Evolutionary conservation across 64 coral and sea anemone species (phyloP).

Genomic region (Pocillopora damicornis): DNA sequence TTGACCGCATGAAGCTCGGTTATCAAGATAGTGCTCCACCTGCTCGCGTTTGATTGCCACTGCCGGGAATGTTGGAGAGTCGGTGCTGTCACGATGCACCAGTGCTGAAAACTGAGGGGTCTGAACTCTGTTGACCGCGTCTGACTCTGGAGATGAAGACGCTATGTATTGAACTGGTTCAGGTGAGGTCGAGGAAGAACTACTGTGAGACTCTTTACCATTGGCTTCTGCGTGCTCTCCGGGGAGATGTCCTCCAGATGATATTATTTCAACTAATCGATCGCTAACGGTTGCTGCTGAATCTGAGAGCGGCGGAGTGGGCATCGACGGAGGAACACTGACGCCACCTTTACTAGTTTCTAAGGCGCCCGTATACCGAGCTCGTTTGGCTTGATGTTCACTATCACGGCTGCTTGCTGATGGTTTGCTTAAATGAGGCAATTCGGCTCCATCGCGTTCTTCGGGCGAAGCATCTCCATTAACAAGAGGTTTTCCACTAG

Average conservation of each 20-base stretch:
- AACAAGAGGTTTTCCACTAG: slow-evolving; percentile 65
- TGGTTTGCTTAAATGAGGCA: neutral
- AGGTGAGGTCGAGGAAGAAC: slow-evolving; percentile 78
- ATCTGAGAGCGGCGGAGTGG: slow-evolving; percentile 29
- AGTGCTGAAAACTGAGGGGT: slow-evolving; percentile 73
- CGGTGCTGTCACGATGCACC: slow-evolving; percentile 55
- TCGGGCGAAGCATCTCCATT: slow-evolving; percentile 71
- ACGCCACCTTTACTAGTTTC: neutral
- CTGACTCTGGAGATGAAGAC: slow-evolving; percentile 87
- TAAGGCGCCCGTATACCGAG: neutral
- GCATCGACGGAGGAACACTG: slow-evolving; percentile 21
- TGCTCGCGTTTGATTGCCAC: slow-evolving; percentile 77
- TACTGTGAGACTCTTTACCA: slow-evolving; percentile 26
- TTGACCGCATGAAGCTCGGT: slow-evolving; percentile 46
- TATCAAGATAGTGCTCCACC: slow-evolving; percentile 47
- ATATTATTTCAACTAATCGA: slow-evolving; percentile 4
- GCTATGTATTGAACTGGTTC: slow-evolving; percentile 78
- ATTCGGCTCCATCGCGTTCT: slow-evolving; percentile 11
- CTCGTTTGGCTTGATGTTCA: slow-evolving; percentile 11
- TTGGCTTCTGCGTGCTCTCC: neutral
- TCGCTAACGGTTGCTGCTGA: slow-evolving; percentile 16
- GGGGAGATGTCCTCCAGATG: neutral
- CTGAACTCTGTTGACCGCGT: slow-evolving; percentile 68
- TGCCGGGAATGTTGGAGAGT: slow-evolving; percentile 71
- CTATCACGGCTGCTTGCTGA: neutral